These are phyloP conservation scores for Rhagophthalmus giganteus DNA, from an alignment of 2,888 invertebrate genomes.

Conservation along the genomic window DNA sequence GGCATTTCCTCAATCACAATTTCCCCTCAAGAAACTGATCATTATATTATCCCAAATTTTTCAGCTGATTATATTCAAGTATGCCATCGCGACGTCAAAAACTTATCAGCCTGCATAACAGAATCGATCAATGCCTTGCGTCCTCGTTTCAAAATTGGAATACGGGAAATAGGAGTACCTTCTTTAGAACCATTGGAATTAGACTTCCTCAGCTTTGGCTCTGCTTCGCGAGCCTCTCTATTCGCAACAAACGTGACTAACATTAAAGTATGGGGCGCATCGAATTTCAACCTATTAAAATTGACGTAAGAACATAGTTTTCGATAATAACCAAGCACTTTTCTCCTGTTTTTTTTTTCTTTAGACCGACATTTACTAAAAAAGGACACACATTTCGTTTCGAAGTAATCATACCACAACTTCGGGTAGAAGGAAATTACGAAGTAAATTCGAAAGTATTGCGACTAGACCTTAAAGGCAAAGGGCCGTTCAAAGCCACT, in stretches of 20 bases:
- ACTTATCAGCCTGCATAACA: neutral
- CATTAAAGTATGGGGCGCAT: conserved; percentile 60
- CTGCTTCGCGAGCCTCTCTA: neutral
- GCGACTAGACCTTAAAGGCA: conserved; percentile 63
- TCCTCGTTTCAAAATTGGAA: neutral
- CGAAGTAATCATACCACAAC: conserved; percentile 60
- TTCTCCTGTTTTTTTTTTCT: conserved; percentile 29
- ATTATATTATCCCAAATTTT: no score
- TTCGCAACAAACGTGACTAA: conserved; percentile 31
- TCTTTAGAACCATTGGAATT: neutral
- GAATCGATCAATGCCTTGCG: neutral
- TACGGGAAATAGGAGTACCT: neutral
- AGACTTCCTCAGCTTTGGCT: neutral
- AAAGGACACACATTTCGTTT: conserved; percentile 58
- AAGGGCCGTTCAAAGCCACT: conserved; percentile 66
- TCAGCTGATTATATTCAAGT: conserved; percentile 1
- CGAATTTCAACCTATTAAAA: conserved; percentile 62
- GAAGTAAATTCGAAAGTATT: conserved; percentile 69
- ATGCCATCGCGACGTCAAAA: neutral
- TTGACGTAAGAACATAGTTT: conserved; percentile 57
- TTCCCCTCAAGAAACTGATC: no score
- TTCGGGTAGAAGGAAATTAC: conserved; percentile 67
- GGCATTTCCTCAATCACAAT: no score
- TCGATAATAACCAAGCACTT: no score
- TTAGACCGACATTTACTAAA: conserved; percentile 4